Percentiles rank a stretch among this genome's conserved stretches.
Evolutionary conservation across 2,113 vertebrate species (phyloP).

Genomic region (Bungarus multicinctus): DNA sequence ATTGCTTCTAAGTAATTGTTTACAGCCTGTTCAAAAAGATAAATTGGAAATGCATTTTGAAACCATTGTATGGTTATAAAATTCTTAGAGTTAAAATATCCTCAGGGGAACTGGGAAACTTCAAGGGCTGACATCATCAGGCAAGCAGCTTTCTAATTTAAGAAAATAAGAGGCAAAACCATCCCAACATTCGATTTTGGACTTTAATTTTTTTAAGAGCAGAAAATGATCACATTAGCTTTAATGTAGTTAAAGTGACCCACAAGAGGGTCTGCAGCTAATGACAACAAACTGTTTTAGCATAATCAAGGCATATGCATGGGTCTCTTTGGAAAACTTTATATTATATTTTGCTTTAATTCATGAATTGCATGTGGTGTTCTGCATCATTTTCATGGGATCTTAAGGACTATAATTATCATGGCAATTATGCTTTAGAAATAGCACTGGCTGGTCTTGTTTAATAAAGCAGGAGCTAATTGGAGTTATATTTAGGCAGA

Average conservation of each 20-base stretch:
- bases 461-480: slow-evolving; percentile 42
- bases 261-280: slow-evolving; percentile 24
- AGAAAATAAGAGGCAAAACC: background rate
- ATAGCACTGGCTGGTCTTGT: slow-evolving; percentile 58
- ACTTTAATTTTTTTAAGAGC: slow-evolving; percentile 8
- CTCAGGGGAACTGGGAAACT: background rate
- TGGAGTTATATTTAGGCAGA: slow-evolving; percentile 15
- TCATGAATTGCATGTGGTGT: slow-evolving; percentile 14
- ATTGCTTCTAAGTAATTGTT: background rate
- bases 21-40: slow-evolving; percentile 25
- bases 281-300: slow-evolving; percentile 37
- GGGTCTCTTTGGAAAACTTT: slow-evolving; percentile 29
- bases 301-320: slow-evolving; percentile 39
- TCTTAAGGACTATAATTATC: slow-evolving; percentile 59
- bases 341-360: slow-evolving; percentile 32
- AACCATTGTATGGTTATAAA: slow-evolving; percentile 20
- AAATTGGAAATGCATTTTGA: background rate
- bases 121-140: background rate
- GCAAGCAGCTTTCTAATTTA: slow-evolving; percentile 13
- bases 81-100: slow-evolving; percentile 8
- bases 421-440: slow-evolving; percentile 57
- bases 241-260: slow-evolving; percentile 55
- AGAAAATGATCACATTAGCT: slow-evolving; percentile 46
- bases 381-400: slow-evolving; percentile 49
- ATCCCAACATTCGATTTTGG: slow-evolving; percentile 1